A percentile compares a stretch with the other conserved stretches of the same genome.
Conservation (phyloP, 2,113 vertebrate species). For the Caloenas nicobarica region DNA sequence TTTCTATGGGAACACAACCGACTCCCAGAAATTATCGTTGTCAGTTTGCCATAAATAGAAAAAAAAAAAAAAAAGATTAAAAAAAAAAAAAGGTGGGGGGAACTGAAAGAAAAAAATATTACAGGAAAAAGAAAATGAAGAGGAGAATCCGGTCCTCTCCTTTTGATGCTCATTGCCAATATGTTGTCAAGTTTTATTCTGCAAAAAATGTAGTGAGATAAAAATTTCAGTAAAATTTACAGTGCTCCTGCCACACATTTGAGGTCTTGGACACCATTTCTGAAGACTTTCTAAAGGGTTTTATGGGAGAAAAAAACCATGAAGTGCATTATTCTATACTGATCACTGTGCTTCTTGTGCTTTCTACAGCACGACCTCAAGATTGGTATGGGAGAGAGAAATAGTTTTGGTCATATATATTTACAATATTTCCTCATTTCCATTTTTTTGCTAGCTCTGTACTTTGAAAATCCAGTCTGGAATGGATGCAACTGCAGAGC, state of each 20-base stretch:
- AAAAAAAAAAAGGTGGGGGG: no score
- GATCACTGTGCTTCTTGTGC: neutral
- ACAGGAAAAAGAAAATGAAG: neutral
- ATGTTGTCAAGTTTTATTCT: neutral
- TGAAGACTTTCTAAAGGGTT: neutral
- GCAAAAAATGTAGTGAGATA: neutral
- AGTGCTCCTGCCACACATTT: neutral
- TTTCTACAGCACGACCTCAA: neutral
- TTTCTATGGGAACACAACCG: conserved; percentile 77
- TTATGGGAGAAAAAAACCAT: neutral
- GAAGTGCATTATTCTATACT: neutral
- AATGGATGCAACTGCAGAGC: neutral
- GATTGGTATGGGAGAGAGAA: neutral
- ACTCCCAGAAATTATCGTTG: conserved; percentile 68
- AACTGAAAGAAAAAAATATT: neutral
- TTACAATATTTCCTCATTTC: neutral
- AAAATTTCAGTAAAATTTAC: neutral
- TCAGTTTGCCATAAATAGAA: conserved; percentile 69
- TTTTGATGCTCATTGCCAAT: neutral
- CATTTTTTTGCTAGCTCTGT: neutral
- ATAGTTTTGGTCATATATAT: neutral
- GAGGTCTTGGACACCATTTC: neutral
- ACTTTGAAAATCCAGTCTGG: neutral
- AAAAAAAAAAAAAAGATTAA: neutral
- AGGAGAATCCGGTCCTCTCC: neutral